These are phyloP conservation scores for Hydropotes inermis DNA, from an alignment of 2,113 vertebrate species.

Conservation along the genomic window DNA sequence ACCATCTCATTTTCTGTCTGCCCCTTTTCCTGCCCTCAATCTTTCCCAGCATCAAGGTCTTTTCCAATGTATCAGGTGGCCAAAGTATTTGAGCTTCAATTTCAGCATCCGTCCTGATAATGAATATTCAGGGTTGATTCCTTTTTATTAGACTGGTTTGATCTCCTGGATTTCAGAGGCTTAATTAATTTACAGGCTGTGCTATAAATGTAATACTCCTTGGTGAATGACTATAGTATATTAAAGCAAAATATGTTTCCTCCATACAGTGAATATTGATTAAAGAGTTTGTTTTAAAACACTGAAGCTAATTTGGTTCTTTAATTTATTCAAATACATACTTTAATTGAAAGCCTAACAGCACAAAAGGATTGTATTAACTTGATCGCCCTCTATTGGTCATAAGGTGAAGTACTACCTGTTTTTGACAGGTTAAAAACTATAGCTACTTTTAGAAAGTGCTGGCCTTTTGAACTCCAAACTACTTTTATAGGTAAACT, in stretches of 20 bases:
- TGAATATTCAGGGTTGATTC: not conserved
- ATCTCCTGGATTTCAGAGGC: not conserved
- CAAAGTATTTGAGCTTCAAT: not conserved
- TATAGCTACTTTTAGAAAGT: not conserved
- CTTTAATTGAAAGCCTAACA: constrained; percentile 39
- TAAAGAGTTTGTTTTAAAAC: constrained; percentile 44
- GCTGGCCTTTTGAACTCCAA: not conserved
- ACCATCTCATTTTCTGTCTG: not conserved
- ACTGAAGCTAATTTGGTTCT: constrained; percentile 45
- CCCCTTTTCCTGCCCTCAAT: not conserved
- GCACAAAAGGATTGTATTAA: constrained; percentile 52
- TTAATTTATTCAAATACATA: constrained; percentile 51
- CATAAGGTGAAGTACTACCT: not conserved
- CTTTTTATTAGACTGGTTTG: not conserved
- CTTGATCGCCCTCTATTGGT: constrained; percentile 69
- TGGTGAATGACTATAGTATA: not conserved
- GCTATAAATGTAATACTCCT: not conserved
- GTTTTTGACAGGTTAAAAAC: constrained; percentile 1
- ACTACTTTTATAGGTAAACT: not conserved
- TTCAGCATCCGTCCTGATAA: not conserved
- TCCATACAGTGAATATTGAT: constrained; percentile 40
- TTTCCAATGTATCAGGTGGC: not conserved
- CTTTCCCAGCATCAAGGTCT: not conserved
- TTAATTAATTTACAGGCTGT: not conserved
- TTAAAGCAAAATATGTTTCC: not conserved